phyloP scores from a whole-genome alignment of 2,113 vertebrate species.

The Istiophorus platypterus region DNA sequence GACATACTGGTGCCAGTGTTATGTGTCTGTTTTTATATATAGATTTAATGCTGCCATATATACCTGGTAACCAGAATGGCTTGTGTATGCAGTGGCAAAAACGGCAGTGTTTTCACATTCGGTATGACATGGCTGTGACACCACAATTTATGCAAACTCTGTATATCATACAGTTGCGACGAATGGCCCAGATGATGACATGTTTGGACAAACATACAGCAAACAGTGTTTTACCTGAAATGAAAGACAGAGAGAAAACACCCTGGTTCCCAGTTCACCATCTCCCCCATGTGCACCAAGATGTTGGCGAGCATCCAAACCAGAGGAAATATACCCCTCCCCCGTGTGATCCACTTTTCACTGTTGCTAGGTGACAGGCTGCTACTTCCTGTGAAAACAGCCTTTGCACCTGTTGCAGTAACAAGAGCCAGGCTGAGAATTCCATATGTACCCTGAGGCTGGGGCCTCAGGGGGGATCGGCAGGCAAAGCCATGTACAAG shows the following conservation, averaged over 20 bases:
- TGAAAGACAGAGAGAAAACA: background rate
- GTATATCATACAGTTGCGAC: background rate
- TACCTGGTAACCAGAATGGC: constrained; percentile 23
- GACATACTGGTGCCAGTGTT: constrained; percentile 11
- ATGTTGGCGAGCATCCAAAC: constrained; percentile 52
- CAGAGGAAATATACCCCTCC: constrained; percentile 49
- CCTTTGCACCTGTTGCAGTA: constrained; percentile 73
- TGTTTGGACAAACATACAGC: constrained; percentile 2
- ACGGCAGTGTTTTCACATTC: constrained; percentile 2
- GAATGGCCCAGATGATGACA: constrained; percentile 5
- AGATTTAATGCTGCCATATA: constrained; percentile 21
- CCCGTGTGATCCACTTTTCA: constrained; percentile 51
- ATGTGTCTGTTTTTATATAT: background rate
- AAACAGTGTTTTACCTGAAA: background rate
- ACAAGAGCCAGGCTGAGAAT: constrained; percentile 51
- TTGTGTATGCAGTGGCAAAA: background rate
- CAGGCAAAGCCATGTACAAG: constrained; percentile 10
- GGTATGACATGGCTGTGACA: constrained; percentile 6
- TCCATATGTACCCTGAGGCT: constrained; percentile 47
- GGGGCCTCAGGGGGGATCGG: constrained; percentile 7
- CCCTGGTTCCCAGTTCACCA: constrained; percentile 17
- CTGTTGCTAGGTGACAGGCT: constrained; percentile 68
- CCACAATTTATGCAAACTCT: background rate
- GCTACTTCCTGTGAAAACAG: constrained; percentile 67
- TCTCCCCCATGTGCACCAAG: constrained; percentile 41